Base-by-base conservation (phyloP, 53 echinoderm and acorn worm species). In the Henricia sp. region DNA sequence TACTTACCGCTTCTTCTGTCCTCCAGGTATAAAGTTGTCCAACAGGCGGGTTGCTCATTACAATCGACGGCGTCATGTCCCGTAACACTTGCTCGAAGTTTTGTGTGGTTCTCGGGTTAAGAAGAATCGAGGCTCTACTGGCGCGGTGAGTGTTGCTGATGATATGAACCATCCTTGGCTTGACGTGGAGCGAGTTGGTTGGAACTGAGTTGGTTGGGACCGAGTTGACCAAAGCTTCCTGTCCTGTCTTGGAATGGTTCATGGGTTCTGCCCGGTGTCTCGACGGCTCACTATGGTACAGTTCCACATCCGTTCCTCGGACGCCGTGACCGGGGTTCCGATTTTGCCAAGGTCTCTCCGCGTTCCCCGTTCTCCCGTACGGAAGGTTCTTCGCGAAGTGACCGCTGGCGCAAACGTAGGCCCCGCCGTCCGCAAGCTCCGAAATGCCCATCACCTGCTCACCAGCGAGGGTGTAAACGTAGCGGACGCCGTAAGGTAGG, bases 391-490 rank as follows among this genome's bases (percentile, higher is more conserved):
- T 84, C 43, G 77, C 86, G 64, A 91, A 96, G 37, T 93, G 87
- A 0, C 96, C 96, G 42, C 96, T 96, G 52, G 96, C 91, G 48
- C 96, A 96, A 36, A 96, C 96, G 35, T 96, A 96, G 0, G 89
- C 96, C 66, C 89, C 85, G n/a, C 96, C 96, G 84, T 96, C 93
- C 24, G 88, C 94, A 2, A 96, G 85, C 35, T 96, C 94, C 21
- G 67, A 36, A 42, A 96, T 77, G 71, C 82, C 63, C 10, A 68
- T 72, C 11, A 96, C 77, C 28, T 82, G 83, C 9, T 89, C 75
- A 1, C 96, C 96, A 19, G 68, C 83, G 27, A 96, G 74, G 9
- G 85, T 72, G 68, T 91, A 96, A 2, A 96, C 85, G 68, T 90
- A 85, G 17, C 96, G 83, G 32, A 96, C 94, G 17, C 96, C 96